These are phyloP conservation scores for Poicephalus meyeri DNA, from an alignment of 2,113 vertebrate species.

Conservation along the genomic window DNA sequence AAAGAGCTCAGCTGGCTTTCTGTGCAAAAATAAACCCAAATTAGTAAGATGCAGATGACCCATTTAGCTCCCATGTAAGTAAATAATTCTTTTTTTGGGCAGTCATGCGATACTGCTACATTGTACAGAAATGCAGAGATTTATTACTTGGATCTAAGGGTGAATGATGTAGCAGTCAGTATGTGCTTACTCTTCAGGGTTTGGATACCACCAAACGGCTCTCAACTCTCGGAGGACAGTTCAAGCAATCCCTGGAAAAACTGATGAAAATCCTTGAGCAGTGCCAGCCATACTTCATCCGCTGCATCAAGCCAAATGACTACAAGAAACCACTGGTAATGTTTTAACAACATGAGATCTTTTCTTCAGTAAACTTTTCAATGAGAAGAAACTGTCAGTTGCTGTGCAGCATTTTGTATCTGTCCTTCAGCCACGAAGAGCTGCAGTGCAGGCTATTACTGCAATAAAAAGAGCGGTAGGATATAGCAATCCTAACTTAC, in stretches of 20 bases:
- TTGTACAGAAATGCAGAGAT: neutral
- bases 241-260: slow-evolving; percentile 93
- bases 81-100: neutral
- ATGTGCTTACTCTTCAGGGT: slow-evolving; percentile 59
- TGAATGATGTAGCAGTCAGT: neutral
- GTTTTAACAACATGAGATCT: neutral
- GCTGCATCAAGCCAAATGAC: slow-evolving; percentile 97
- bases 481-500: neutral
- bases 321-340: slow-evolving; percentile 94
- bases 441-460: neutral
- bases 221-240: slow-evolving; percentile 87
- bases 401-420: neutral
- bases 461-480: neutral
- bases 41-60: neutral
- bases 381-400: neutral
- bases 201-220: slow-evolving; percentile 78
- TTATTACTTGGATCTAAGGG: neutral
- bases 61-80: neutral
- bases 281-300: slow-evolving; percentile 94
- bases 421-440: neutral
- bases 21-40: neutral
- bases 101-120: neutral
- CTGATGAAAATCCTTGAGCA: slow-evolving; percentile 90
- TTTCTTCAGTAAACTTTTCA: neutral
- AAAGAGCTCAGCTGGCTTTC: neutral